Conservation (phyloP, 1,140 invertebrate species). For the Asobara japonica region DNA sequence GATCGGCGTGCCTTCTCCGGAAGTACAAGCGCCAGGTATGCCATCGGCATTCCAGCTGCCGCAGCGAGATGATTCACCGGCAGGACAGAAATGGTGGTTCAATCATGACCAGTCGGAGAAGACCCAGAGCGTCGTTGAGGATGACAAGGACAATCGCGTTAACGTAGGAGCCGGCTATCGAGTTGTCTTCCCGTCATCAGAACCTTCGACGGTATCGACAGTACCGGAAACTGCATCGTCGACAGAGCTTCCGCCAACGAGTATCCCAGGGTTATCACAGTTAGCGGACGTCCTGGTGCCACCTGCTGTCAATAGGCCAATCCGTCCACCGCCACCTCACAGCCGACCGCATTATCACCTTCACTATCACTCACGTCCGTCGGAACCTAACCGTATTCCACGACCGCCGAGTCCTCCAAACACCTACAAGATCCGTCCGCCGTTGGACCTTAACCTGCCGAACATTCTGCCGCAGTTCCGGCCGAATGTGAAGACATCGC, state of each 20-base stretch:
- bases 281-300: conserved; percentile 58
- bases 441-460: conserved; percentile 66
- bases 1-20: conserved; percentile 36
- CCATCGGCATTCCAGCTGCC: background rate
- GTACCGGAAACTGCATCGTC: background rate
- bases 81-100: conserved; percentile 19
- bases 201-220: conserved; percentile 24
- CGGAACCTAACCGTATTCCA: conserved; percentile 34
- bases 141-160: conserved; percentile 20
- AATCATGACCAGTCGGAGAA: conserved; percentile 25
- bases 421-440: conserved; percentile 59
- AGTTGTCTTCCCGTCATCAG: conserved; percentile 30
- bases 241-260: conserved; percentile 41
- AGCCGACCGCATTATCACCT: conserved; percentile 47
- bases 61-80: background rate
- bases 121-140: conserved; percentile 15
- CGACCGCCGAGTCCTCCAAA: conserved; percentile 51
- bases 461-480: conserved; percentile 78
- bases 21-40: background rate
- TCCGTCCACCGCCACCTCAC: conserved; percentile 38
- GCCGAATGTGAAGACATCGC: conserved; percentile 72
- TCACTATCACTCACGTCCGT: conserved; percentile 10
- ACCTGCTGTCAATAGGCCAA: conserved; percentile 43
- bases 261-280: conserved; percentile 47
- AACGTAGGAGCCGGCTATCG: conserved; percentile 25